Conservation (phyloP, 2,797 vertebrate species). For the Halcyon badia region DNA sequence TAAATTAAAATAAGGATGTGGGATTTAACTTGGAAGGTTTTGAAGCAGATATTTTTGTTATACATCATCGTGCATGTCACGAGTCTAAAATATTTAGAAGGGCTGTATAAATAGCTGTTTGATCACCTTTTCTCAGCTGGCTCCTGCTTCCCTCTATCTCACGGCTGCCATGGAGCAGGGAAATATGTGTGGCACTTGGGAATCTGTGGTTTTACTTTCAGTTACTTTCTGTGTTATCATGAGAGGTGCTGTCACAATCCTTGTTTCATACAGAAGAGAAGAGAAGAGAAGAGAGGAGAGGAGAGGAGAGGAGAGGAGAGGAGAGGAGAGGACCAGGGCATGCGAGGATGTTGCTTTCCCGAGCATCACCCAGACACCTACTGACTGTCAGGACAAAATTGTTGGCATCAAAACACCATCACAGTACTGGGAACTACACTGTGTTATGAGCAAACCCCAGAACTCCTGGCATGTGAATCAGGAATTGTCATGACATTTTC, state of each 20-base stretch:
- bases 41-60: slow-evolving; percentile 49
- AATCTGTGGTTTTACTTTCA: background rate
- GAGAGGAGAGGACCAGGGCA: no score
- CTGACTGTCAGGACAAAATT: background rate
- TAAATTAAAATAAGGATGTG: slow-evolving; percentile 41
- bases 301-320: background rate
- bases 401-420: background rate
- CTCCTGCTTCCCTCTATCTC: background rate
- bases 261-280: background rate
- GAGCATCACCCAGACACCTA: fast-evolving
- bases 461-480: background rate
- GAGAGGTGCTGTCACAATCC: background rate
- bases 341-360: fast-evolving
- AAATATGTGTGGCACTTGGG: fast-evolving
- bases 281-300: background rate
- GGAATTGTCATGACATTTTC: background rate
- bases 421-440: background rate
- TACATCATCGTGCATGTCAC: slow-evolving; percentile 25
- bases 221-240: background rate
- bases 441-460: background rate
- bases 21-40: slow-evolving; percentile 37
- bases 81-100: slow-evolving; percentile 54
- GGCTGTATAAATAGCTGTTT: slow-evolving; percentile 4
- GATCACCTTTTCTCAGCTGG: slow-evolving; percentile 36
- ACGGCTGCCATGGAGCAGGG: background rate